phyloP scores from a whole-genome alignment of 2,113 vertebrate species.

The Gadus macrocephalus region DNA sequence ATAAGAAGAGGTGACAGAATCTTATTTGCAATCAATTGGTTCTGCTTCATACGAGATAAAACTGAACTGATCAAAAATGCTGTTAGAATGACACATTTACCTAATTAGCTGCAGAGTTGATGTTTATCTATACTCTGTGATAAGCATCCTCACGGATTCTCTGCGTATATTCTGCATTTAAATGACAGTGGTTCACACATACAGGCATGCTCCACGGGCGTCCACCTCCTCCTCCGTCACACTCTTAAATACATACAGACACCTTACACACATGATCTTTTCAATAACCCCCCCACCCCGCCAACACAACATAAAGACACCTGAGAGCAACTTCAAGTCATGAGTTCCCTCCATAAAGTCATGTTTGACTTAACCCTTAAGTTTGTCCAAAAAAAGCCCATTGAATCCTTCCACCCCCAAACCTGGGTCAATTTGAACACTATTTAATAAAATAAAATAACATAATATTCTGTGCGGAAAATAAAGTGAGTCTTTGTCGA shows the following conservation, averaged over 20 bases:
- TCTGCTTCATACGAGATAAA: constrained; percentile 31
- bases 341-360: no score
- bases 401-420: no score
- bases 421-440: no score
- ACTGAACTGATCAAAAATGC: constrained; percentile 35
- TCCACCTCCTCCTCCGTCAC: constrained; percentile 28
- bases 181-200: constrained; percentile 38
- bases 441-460: no score
- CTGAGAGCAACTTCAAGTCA: background rate
- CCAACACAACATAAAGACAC: background rate
- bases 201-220: constrained; percentile 45
- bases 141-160: constrained; percentile 22
- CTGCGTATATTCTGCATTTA: constrained; percentile 32
- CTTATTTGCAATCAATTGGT: constrained; percentile 31
- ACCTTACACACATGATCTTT: constrained; percentile 4
- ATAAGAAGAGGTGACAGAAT: constrained; percentile 51
- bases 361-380: no score
- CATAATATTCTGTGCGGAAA: background rate
- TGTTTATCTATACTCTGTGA: constrained; percentile 19
- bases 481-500: no score
- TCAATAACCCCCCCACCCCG: background rate
- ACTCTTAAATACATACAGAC: constrained; percentile 29
- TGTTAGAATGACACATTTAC: constrained; percentile 31
- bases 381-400: no score
- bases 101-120: constrained; percentile 20